These are phyloP conservation scores for Urophycis tenuis DNA, from an alignment of 2,797 vertebrate species.

Conservation along the genomic window DNA sequence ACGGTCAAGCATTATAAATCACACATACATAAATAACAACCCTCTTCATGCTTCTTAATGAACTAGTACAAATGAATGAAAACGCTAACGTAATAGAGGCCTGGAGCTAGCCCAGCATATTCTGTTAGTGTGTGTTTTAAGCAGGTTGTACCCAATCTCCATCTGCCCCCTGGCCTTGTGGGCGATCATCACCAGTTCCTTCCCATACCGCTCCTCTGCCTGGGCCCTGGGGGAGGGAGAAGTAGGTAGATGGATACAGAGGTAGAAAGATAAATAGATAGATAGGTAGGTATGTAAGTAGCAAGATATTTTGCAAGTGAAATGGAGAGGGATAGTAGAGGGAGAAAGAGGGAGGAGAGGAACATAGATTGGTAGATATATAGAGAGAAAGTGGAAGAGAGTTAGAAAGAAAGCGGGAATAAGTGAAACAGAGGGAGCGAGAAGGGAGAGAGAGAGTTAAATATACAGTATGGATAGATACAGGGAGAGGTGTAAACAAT, in stretches of 20 bases:
- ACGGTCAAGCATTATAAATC: neutral
- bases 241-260: conserved; percentile 1
- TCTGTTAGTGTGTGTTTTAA: neutral
- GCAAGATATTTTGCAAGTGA: conserved; percentile 3
- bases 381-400: neutral
- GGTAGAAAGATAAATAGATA: neutral
- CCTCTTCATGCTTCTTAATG: neutral
- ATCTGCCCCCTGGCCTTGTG: conserved; percentile 82
- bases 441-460: no score
- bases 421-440: neutral
- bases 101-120: neutral
- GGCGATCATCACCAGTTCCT: conserved; percentile 85
- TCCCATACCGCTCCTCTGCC: conserved; percentile 91
- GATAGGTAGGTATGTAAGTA: neutral
- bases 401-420: neutral
- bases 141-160: conserved; percentile 81
- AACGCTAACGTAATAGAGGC: neutral
- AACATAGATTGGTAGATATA: neutral
- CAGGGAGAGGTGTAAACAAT: no score
- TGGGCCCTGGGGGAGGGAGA: conserved; percentile 70
- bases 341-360: neutral
- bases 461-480: no score
- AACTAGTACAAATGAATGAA: no score
- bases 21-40: neutral
- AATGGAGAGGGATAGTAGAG: neutral